Evolutionary conservation across 2,888 invertebrate genomes (phyloP), one percentile per base, ranked within the genome.

Genomic region (Lepidocyrtoides sp.): DNA sequence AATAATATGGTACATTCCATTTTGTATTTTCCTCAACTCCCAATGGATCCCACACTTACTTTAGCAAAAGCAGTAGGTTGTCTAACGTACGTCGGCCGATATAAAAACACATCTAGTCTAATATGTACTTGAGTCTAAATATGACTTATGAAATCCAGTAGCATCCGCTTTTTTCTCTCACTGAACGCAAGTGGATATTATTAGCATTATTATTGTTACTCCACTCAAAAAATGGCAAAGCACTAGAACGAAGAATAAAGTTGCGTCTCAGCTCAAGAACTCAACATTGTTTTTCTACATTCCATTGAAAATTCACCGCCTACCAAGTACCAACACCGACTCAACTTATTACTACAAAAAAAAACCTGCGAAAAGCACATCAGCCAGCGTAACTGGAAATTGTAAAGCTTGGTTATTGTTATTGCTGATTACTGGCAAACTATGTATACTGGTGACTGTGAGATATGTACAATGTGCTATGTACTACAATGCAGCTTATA

Each of bases 101-200:
- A 41, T 20, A 41, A 32, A 36, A 36, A 2, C 36, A 20, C 20
- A 20, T 10, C 41, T 41, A 41, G 14, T n/a, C 5, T 12, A 63
- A 41, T 26, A n/a, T n/a, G n/a, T n/a, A n/a, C n/a, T n/a, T n/a
- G n/a, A n/a, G n/a, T n/a, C n/a, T n/a, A n/a, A 81, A 63, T 87
- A 77, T 87, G 79, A 87, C 66, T 87, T 79, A 54, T 88, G 88
- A 54, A 88, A 82, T 88, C 29, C 44, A 23, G 69, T 20, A 88
- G 54, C 57, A 81, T 88, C 69, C 72, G 54, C 41, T 81, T 32
- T 69, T 29, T 66, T 54, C 51, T 66, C 60, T 8, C 66, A 4
- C n/a, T 41, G 41, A 69, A 69, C 36, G 69, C 41, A 36, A 85
- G 48, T 57, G 75, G 75, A 60, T 86, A 77, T 86, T 75, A 86